Evolutionary conservation across 2,888 invertebrate species (phyloP).

Genomic region (Hydroisotoma schaefferi): DNA sequence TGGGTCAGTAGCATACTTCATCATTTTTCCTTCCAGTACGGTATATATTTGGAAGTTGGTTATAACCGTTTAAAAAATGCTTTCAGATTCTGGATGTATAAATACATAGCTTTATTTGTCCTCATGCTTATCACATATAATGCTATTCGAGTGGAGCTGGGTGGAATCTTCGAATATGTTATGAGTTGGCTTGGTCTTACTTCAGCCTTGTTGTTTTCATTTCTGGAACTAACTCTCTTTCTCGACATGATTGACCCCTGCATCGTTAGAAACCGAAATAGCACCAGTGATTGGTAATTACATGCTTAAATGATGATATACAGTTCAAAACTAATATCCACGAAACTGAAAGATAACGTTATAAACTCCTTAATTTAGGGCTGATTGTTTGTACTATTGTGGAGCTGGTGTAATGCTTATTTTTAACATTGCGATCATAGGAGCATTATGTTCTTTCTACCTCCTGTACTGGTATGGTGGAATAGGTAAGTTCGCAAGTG

Average conservation of each 20-base stretch:
- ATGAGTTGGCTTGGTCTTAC: constrained; percentile 23
- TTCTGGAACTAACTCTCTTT: constrained; percentile 25
- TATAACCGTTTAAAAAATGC: no score
- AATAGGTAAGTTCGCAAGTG: no score
- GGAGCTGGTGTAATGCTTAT: neutral
- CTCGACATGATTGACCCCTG: constrained; percentile 28
- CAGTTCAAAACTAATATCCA: neutral
- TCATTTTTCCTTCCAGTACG: neutral
- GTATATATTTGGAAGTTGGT: neutral
- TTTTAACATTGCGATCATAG: constrained; percentile 3
- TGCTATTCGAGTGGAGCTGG: constrained; percentile 9
- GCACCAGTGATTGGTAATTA: constrained; percentile 11
- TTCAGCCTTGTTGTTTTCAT: constrained; percentile 17
- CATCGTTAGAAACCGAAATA: constrained; percentile 14
- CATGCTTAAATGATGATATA: neutral
- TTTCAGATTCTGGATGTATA: constrained; percentile 35
- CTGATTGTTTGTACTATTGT: constrained; percentile 14
- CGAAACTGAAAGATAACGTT: no score
- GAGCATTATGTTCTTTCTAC: neutral
- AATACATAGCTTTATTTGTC: constrained; percentile 17
- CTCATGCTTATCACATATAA: constrained; percentile 17
- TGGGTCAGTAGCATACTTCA: constrained; percentile 16
- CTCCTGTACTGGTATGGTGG: neutral
- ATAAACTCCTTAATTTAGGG: neutral
- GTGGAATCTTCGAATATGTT: constrained; percentile 27